Conservation (phyloP, 2,888 invertebrate genomes). For the Chelonus formosanus region DNA sequence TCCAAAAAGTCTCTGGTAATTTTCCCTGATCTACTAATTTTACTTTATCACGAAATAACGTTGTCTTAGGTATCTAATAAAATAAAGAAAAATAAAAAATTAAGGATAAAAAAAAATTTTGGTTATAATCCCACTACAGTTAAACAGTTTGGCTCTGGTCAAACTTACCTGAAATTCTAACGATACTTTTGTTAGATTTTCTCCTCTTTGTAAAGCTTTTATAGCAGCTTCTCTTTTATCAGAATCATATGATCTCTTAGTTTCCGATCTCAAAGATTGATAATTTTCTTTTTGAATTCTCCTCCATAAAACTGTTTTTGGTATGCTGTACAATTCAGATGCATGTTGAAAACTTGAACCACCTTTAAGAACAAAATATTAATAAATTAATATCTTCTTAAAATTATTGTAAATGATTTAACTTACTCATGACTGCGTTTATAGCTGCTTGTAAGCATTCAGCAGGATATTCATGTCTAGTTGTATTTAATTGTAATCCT, state of each 20-base stretch:
- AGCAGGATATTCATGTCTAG: conserved; percentile 62
- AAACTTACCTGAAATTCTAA: conserved; percentile 58
- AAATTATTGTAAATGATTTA: conserved; percentile 9
- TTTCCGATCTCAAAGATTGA: conserved; percentile 53
- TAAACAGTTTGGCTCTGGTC: too few species aligned
- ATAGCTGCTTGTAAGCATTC: conserved; percentile 64
- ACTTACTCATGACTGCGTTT: conserved; percentile 60
- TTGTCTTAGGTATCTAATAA: conserved; percentile 63
- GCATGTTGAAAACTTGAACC: conserved; percentile 65
- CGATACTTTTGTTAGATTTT: conserved; percentile 63
- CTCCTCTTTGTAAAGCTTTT: conserved; percentile 63
- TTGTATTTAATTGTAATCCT: conserved; percentile 59
- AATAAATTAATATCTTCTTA: conserved; percentile 10
- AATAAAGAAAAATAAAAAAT: not conserved
- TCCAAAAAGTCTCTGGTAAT: conserved; percentile 59
- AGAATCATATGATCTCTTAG: conserved; percentile 56
- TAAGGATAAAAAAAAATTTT: not conserved
- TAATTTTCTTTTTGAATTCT: conserved; percentile 63
- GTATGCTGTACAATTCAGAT: conserved; percentile 62
- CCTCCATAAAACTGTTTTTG: conserved; percentile 66
- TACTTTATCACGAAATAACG: conserved; percentile 63
- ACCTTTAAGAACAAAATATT: conserved; percentile 43
- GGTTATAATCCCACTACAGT: too few species aligned
- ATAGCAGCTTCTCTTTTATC: conserved; percentile 63
- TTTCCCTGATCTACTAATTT: conserved; percentile 62